Evolutionary conservation across 2,797 vertebrate genomes (phyloP), one percentile per base, ranked within the genome.

Genomic region (Labroides dimidiatus): DNA sequence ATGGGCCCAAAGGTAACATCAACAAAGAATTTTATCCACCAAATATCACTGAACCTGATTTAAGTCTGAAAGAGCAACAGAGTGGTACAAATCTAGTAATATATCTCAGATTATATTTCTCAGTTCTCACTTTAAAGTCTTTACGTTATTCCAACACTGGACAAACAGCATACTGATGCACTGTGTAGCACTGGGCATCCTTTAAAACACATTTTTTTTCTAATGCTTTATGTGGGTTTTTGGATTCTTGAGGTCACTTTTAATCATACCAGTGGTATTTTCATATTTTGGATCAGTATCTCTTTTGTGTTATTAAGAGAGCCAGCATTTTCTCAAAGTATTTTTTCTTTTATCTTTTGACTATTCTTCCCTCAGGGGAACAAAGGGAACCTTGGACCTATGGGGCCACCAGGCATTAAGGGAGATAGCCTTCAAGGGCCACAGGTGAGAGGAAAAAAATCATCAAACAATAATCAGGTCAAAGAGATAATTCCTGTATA

Each of bases 391-490:
- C 59, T 10, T 16, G 96, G 96, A 64, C 91, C 77, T 20, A 58
- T 84, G 10, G 96, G 95, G 1, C 85, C 90, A 33, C 78, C 70
- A 14, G 96, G 96, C 59, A 49, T 55, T 21, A 95, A 94, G 77
- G 95, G 95, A 0, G 94, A 96, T 3, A 89, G 94, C n/a, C 70
- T 88, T 37, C 93, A 93, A 44, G 96, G 96, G 64, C 90, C 93
- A 78, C 78, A 88, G 81, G 96, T 96, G 81, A 91, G 91, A 77
- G 48, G 37, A 21, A 13, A 30, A n/a, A 43, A 27, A 21, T 53
- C 10, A 50, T 8, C 0, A 19, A 12, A 60, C 8, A 36, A 30
- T 21, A 2, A 33, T 33, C 30, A 53, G 12, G 7, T n/a, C 7
- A 42, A 2, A 4, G n/a, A 1, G 27, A 36, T 41, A 9, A 33